Conservation (phyloP, 2,888 invertebrate genomes). For the Euphydryas editha region DNA sequence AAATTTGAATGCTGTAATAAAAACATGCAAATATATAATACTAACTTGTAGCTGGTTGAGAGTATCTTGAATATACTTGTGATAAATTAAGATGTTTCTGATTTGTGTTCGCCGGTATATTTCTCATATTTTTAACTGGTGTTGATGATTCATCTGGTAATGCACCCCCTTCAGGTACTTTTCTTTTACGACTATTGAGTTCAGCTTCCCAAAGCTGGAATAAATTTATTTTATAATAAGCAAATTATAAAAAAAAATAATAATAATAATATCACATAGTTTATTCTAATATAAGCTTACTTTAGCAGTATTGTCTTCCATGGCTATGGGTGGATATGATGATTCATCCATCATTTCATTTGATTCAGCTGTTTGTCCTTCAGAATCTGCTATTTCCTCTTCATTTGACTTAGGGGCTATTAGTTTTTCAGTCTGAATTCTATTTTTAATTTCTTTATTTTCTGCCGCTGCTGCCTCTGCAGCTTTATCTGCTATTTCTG, state of each 20-base stretch:
- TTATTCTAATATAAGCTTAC: constrained; percentile 48
- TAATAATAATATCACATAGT: neutral
- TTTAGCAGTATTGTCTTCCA: constrained; percentile 75
- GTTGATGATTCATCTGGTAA: constrained; percentile 62
- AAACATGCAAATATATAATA: constrained; percentile 26
- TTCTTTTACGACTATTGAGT: constrained; percentile 72
- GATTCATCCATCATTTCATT: constrained; percentile 64
- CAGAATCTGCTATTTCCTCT: constrained; percentile 61
- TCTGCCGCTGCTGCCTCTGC: constrained; percentile 78
- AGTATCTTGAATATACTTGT: constrained; percentile 78
- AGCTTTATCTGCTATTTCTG: constrained; percentile 91
- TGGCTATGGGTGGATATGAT: constrained; percentile 70
- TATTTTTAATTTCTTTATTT: constrained; percentile 68
- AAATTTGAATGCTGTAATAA: neutral
- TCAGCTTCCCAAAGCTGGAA: constrained; percentile 76
- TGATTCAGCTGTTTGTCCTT: constrained; percentile 65
- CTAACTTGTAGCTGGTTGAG: constrained; percentile 76
- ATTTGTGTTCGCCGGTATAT: constrained; percentile 70
- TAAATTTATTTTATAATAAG: neutral
- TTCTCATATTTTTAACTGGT: constrained; percentile 73
- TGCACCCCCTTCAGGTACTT: constrained; percentile 65
- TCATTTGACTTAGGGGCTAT: constrained; percentile 65
- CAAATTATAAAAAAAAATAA: neutral
- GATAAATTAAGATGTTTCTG: constrained; percentile 80
- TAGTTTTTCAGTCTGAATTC: constrained; percentile 68